Percentiles rank a stretch among this genome's conserved stretches.
Evolutionary conservation across 2,113 vertebrate genomes (phyloP).

Genomic region (Pterophyllum scalare): DNA sequence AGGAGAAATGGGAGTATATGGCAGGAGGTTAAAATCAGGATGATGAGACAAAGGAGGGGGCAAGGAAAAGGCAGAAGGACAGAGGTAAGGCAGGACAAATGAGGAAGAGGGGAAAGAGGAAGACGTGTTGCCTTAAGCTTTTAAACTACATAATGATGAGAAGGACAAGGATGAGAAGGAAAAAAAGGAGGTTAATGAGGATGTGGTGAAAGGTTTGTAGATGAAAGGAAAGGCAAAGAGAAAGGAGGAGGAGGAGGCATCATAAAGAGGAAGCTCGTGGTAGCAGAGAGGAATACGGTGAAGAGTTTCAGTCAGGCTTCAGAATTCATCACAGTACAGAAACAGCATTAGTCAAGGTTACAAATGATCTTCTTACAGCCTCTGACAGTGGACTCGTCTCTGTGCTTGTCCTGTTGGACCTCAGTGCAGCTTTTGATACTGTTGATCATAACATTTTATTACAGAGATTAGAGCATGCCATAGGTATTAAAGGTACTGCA

Average conservation of each 20-base stretch:
- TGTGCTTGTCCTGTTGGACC: too few species aligned
- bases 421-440: too few species aligned
- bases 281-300: background rate
- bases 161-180: background rate
- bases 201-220: background rate
- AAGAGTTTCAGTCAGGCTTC: too few species aligned
- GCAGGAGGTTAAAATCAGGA: conserved; percentile 13
- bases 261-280: background rate
- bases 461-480: too few species aligned
- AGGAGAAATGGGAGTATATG: background rate
- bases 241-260: background rate
- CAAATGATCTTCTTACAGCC: too few species aligned
- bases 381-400: too few species aligned
- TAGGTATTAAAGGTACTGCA: too few species aligned
- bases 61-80: background rate
- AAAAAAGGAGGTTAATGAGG: background rate
- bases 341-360: too few species aligned
- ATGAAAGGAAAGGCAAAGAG: background rate
- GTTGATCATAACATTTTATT: too few species aligned
- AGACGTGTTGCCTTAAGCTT: background rate
- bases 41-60: conserved; percentile 9
- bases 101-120: background rate
- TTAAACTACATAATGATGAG: conserved; percentile 2
- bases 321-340: too few species aligned
- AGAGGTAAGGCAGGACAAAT: background rate